These are phyloP conservation scores for Sinopyrophorus schimmeli DNA, from an alignment of 2,888 invertebrate species.

Conservation along the genomic window DNA sequence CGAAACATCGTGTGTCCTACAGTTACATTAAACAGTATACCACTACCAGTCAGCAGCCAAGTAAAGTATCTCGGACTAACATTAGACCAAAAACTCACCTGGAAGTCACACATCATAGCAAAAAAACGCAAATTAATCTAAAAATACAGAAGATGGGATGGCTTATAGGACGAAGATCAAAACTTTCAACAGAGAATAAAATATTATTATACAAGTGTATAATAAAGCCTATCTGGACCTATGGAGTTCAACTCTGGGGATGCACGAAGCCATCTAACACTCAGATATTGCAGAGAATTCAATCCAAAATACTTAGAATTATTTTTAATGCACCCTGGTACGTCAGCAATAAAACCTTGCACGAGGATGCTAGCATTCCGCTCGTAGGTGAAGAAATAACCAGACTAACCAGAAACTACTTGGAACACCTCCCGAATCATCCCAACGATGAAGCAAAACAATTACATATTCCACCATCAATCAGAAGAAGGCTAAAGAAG, in stretches of 20 bases:
- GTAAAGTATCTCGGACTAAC: too few relatives aligned
- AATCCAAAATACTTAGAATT: slow-evolving; percentile 4
- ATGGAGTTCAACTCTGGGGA: slow-evolving; percentile 1
- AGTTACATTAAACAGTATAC: background rate
- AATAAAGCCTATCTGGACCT: slow-evolving; percentile 2
- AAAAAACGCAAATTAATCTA: slow-evolving; percentile 1
- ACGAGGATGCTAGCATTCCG: slow-evolving; percentile 19
- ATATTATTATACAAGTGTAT: slow-evolving; percentile 4
- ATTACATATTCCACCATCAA: background rate
- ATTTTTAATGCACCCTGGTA: slow-evolving; percentile 13
- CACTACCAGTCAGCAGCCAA: slow-evolving; percentile 1
- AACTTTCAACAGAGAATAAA: slow-evolving; percentile 2
- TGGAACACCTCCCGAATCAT: background rate
- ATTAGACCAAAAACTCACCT: background rate
- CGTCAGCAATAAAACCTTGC: slow-evolving; percentile 16
- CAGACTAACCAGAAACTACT: slow-evolving; percentile 3
- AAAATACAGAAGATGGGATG: slow-evolving; percentile 1
- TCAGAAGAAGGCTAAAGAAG: slow-evolving; percentile 2
- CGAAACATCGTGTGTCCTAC: slow-evolving; percentile 15
- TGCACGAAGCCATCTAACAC: background rate
- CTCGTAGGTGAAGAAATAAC: slow-evolving; percentile 4
- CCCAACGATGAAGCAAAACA: slow-evolving; percentile 1
- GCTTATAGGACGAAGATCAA: background rate
- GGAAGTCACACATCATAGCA: too few relatives aligned
- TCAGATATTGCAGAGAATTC: background rate